These are phyloP conservation scores for Meandrina meandrites DNA, from an alignment of 92 coral and sea anemone species.

Conservation along the genomic window DNA sequence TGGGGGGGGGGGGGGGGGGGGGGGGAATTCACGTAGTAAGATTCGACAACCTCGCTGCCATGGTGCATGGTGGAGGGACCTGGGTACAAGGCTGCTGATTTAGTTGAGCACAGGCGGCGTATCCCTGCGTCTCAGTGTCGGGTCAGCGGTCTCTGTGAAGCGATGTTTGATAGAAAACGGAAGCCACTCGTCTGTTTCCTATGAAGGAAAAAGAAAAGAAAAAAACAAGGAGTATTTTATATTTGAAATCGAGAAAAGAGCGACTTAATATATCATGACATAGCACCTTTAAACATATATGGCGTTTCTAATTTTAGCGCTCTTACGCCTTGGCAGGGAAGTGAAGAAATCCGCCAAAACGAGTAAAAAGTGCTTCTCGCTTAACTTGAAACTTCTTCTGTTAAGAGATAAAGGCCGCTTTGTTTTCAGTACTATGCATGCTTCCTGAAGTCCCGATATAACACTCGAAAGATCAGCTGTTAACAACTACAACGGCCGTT, in stretches of 20 bases:
- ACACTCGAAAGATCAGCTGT: not conserved
- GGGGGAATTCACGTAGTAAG: not conserved
- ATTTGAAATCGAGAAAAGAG: not conserved
- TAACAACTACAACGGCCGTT: not conserved
- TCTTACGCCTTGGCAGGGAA: too few species aligned
- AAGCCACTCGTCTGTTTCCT: conserved; percentile 77
- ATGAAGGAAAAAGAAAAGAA: too few species aligned
- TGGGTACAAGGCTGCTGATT: not conserved
- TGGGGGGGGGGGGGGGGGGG: too few species aligned
- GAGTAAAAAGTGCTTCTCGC: not conserved
- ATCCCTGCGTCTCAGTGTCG: not conserved
- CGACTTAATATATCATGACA: not conserved
- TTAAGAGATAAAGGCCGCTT: not conserved
- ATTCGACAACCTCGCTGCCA: not conserved
- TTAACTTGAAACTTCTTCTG: not conserved
- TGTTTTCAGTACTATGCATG: not conserved
- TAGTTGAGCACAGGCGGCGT: not conserved
- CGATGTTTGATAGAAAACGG: conserved; percentile 72
- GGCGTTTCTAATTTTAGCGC: not conserved
- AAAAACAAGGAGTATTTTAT: not conserved
- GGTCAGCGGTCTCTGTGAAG: conserved; percentile 35
- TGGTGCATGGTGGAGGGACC: not conserved
- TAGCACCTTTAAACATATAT: not conserved
- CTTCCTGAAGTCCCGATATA: not conserved
- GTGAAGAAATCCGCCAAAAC: not conserved